phyloP scores from a whole-genome alignment of 2,113 vertebrate species.

The Hemiscyllium ocellatum region DNA sequence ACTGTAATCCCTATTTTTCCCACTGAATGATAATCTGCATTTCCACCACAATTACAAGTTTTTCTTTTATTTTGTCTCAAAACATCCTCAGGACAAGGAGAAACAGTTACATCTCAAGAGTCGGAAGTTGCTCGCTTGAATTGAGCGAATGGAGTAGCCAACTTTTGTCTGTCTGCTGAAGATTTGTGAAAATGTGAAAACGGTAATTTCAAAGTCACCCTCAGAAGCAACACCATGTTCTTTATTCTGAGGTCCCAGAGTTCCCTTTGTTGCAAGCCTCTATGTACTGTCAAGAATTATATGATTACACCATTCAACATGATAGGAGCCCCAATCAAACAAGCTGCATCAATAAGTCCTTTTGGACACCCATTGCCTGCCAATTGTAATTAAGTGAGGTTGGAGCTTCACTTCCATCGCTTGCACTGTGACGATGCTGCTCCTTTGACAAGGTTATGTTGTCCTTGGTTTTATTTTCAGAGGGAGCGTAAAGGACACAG shows the following conservation, averaged over 20 bases:
- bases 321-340: not conserved
- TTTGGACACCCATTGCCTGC: not conserved
- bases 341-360: not conserved
- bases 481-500: too few relatives aligned
- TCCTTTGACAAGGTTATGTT: too few relatives aligned
- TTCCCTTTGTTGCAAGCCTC: not conserved
- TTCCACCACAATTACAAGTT: too few relatives aligned
- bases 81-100: not conserved
- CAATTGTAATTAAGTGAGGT: not conserved
- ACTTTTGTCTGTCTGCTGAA: not conserved
- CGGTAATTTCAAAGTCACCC: not conserved
- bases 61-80: too few relatives aligned
- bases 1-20: too few relatives aligned
- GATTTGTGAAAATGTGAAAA: not conserved
- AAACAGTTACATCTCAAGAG: not conserved
- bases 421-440: too few relatives aligned
- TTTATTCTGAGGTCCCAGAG: not conserved
- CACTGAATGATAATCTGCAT: too few relatives aligned
- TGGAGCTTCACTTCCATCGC: not conserved
- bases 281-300: not conserved
- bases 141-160: not conserved
- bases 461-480: too few relatives aligned
- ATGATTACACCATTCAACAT: not conserved
- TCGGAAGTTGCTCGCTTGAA: not conserved
- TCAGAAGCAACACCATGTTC: not conserved